Conservation (phyloP, 1,140 invertebrate genomes). For the Caenorhabditis briggsae region DNA sequence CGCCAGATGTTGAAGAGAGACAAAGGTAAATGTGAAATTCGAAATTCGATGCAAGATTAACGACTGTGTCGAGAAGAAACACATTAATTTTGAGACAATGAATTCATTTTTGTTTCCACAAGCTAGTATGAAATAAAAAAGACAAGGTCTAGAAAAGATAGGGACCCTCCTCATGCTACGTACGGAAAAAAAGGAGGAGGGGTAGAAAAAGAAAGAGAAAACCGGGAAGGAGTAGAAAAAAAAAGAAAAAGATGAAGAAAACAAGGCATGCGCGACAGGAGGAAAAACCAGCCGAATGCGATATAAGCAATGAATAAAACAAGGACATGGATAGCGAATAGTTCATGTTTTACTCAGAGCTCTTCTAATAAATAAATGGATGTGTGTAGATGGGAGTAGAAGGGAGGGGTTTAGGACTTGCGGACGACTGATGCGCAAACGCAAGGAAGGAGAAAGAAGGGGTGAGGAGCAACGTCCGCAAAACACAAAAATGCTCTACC, state of each 20-base stretch:
- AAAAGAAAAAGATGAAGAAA: neutral
- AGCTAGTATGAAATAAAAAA: neutral
- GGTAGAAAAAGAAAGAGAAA: neutral
- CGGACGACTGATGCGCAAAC: slow-evolving; percentile 48
- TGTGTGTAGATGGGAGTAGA: slow-evolving; percentile 38
- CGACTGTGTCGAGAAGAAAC: neutral
- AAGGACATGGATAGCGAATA: slow-evolving; percentile 43
- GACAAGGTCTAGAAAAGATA: slow-evolving; percentile 23
- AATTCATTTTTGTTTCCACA: slow-evolving; percentile 25
- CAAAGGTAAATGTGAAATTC: slow-evolving; percentile 14
- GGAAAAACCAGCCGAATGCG: slow-evolving; percentile 49
- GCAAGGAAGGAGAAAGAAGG: slow-evolving; percentile 36
- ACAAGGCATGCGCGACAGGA: slow-evolving; percentile 34
- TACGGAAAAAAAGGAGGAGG: slow-evolving; percentile 20
- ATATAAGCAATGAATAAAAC: slow-evolving; percentile 51
- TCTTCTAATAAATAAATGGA: slow-evolving; percentile 55
- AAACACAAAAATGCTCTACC: slow-evolving; percentile 56
- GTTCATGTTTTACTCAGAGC: slow-evolving; percentile 52
- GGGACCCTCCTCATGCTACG: neutral
- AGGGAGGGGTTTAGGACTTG: slow-evolving; percentile 39
- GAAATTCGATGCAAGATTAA: slow-evolving; percentile 44
- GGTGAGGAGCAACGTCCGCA: slow-evolving; percentile 41
- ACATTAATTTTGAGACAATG: slow-evolving; percentile 36
- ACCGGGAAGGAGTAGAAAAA: neutral
- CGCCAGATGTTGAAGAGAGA: neutral